Base-by-base conservation (phyloP, 2,113 vertebrate species). In the Actenoides hombroni region DNA sequence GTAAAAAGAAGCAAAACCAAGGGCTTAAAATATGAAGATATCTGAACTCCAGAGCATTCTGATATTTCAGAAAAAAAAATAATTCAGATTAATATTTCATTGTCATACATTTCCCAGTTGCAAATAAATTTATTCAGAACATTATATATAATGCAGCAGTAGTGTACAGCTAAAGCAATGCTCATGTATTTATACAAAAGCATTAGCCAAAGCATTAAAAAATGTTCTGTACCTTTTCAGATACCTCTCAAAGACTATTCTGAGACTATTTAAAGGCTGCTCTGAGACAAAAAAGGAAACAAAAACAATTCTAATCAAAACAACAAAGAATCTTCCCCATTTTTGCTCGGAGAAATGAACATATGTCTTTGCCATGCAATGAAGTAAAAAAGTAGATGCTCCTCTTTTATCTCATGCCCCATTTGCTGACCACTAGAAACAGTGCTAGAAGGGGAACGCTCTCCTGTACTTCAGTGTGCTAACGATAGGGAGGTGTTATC, bases 401-500 rank as follows among this genome's bases (percentile, higher is more conserved):
- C 0, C 37, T 64, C 42, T 78, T 65, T 95, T 95, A 95, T 97
- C 94, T 95, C 2, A 33, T 60, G 77, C 33, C 70, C 74, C n/a
- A 4, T 79, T 92, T 79, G 74, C 83, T 91, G 80, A 51, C 57
- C 94, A 75, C 56, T 42, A 24, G 83, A 31, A 91, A 9, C 14
- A 12, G 83, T 13, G 31, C 65, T 37, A 10, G 73, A 20, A 84
- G 83, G 44, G 48, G 77, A 82, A 76, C 51, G 69, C 61, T 65
- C 11, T 13, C 77, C 91, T 20, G 73, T 56, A 11, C 86, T 69
- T 26, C 63, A 81, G 77, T 29, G 89, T 0, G 14, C 48, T 16
- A 29, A 10, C 0, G 94, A 97, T 95, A 97, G 89, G 1, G 1
- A 64, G 74, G 69, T 16, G 89, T 82, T 95, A 95, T 96, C 95